Percentiles rank a stretch among this genome's conserved stretches.
phyloP scores from a whole-genome alignment of 2,797 vertebrate species.

The Acanthurus tractus region DNA sequence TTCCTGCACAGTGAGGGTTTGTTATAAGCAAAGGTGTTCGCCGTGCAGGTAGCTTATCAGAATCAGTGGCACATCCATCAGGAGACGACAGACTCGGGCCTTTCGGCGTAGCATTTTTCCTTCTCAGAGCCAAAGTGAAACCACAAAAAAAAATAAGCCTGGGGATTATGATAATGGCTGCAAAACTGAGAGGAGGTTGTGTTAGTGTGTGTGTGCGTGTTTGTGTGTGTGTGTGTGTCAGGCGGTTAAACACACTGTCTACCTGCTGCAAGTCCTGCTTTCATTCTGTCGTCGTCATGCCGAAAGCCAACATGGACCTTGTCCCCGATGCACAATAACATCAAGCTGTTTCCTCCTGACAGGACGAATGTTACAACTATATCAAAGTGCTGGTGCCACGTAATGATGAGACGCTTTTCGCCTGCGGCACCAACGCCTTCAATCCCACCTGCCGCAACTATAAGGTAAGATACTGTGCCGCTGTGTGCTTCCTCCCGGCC shows the following conservation, averaged over 20 bases:
- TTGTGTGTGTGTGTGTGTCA: conserved; percentile 9
- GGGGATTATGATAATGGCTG: conserved; percentile 55
- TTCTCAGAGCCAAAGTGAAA: conserved; percentile 38
- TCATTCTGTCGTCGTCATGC: conserved; percentile 23
- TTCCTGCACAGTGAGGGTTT: conserved; percentile 32
- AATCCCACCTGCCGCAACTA: conserved; percentile 96
- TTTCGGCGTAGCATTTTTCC: conserved; percentile 8
- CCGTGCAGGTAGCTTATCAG: conserved; percentile 59
- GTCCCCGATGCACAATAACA: conserved; percentile 35
- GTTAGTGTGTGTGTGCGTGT: conserved; percentile 3
- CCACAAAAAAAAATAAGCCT: conserved; percentile 14
- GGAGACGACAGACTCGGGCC: conserved; percentile 5
- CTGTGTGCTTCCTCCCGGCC: conserved; percentile 1
- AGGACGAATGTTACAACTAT: conserved; percentile 98
- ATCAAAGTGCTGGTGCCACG: conserved; percentile 94
- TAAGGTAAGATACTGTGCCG: conserved; percentile 83
- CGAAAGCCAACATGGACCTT: conserved; percentile 16
- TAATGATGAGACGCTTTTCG: conserved; percentile 90
- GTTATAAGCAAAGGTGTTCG: conserved; percentile 32
- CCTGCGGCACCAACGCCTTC: conserved; percentile 95
- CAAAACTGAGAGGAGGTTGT: conserved; percentile 13
- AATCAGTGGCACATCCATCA: conserved; percentile 49
- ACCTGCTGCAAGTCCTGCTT: conserved; percentile 21
- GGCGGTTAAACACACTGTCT: conserved; percentile 1
- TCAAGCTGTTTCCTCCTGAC: conserved; percentile 58